Conservation (phyloP, 2,797 vertebrate species). For the Hydrocynus forskahlii region DNA sequence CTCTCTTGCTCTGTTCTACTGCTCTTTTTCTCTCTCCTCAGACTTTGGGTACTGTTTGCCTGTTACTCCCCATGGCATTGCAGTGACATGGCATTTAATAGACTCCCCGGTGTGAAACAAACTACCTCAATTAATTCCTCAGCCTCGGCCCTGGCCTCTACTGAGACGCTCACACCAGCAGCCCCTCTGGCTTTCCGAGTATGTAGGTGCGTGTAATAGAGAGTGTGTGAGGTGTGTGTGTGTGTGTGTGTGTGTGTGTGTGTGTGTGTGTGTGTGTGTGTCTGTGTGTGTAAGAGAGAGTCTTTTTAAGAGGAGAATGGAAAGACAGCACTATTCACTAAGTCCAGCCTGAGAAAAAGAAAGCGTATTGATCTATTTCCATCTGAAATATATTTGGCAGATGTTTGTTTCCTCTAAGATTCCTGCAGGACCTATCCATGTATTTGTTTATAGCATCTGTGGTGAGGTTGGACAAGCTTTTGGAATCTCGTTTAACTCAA, state of each 20-base stretch:
- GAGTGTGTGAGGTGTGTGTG: conserved; percentile 21
- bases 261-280: conserved; percentile 11
- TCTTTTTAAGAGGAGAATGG: conserved; percentile 7
- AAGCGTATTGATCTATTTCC: conserved; percentile 34
- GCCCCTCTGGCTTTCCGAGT: conserved; percentile 59
- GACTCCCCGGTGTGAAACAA: conserved; percentile 81
- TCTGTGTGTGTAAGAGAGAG: conserved; percentile 18
- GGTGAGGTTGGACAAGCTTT: background rate
- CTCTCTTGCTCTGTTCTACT: conserved; percentile 26
- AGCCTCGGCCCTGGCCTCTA: conserved; percentile 76
- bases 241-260: conserved; percentile 42
- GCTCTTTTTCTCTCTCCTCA: conserved; percentile 43
- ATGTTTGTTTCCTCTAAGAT: conserved; percentile 19
- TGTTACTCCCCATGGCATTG: conserved; percentile 74
- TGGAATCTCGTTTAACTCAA: too few species aligned
- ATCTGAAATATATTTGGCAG: conserved; percentile 30
- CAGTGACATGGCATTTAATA: conserved; percentile 82
- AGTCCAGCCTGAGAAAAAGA: conserved; percentile 13
- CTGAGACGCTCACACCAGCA: conserved; percentile 67
- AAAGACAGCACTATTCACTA: conserved; percentile 31
- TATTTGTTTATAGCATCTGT: background rate
- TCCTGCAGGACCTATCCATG: conserved; percentile 31
- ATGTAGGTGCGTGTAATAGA: conserved; percentile 24
- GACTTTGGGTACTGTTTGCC: conserved; percentile 71
- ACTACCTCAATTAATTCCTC: conserved; percentile 83